These are phyloP conservation scores for Dolichoris vasculosae DNA, from an alignment of 1,140 invertebrate species.

Conservation along the genomic window DNA sequence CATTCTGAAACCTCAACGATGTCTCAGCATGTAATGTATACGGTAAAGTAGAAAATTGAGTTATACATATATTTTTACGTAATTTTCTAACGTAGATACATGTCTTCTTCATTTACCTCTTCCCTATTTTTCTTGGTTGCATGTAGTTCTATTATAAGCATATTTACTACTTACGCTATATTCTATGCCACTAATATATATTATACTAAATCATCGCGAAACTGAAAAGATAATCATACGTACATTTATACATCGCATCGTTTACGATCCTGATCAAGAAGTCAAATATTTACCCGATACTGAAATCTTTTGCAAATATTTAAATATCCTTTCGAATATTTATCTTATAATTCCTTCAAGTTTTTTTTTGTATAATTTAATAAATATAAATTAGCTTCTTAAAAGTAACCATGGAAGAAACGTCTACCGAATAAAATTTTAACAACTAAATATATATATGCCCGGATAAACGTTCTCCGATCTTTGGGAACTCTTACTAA, in stretches of 20 bases:
- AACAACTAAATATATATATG: too few species aligned
- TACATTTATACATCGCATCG: neutral
- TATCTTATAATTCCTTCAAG: neutral
- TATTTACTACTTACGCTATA: neutral
- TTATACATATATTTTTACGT: neutral
- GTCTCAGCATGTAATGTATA: neutral
- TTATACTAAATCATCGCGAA: neutral
- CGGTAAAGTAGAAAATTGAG: slow-evolving; percentile 31
- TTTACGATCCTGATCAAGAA: neutral
- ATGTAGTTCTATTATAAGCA: neutral
- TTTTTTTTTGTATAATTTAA: neutral
- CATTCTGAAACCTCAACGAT: neutral
- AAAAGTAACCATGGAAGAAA: too few species aligned
- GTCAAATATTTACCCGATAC: neutral
- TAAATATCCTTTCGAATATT: neutral
- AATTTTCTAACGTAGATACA: neutral
- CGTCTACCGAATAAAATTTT: too few species aligned
- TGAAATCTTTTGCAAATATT: neutral
- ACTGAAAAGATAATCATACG: neutral
- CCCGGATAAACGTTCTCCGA: too few species aligned
- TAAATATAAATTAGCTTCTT: neutral
- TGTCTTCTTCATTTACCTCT: neutral
- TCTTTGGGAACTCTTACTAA: neutral
- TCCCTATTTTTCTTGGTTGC: neutral
- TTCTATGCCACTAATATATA: neutral